Evolutionary conservation across 2,888 invertebrate genomes (phyloP).

Genomic region (Ceramica pisi): DNA sequence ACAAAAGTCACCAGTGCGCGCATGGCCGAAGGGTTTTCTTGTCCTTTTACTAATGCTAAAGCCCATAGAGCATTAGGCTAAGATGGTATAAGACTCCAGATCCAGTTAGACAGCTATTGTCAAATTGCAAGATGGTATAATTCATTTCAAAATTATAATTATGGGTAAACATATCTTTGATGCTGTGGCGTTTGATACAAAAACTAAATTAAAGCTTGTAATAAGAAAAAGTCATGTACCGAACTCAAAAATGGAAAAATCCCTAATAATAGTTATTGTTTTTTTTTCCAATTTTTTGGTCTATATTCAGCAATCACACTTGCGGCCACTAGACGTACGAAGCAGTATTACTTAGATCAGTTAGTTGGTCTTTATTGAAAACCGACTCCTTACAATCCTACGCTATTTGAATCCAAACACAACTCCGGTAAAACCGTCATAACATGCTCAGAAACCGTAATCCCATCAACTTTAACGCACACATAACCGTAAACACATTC

Average conservation of each 20-base stretch:
- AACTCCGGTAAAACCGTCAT: slow-evolving; percentile 23
- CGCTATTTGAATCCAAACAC: slow-evolving; percentile 8
- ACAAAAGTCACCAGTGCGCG: too few species aligned
- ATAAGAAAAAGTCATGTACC: too few species aligned
- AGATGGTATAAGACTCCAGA: not conserved
- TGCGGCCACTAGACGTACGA: not conserved
- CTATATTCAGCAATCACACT: too few species aligned
- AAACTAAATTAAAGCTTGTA: too few species aligned
- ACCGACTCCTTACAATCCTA: not conserved
- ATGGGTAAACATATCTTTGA: too few species aligned
- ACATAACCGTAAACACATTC: slow-evolving; percentile 46
- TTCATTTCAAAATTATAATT: too few species aligned
- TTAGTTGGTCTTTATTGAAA: not conserved
- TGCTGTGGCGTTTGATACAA: too few species aligned
- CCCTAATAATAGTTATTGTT: too few species aligned
- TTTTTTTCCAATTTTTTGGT: too few species aligned
- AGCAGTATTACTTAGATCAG: too few species aligned
- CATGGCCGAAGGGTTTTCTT: not conserved
- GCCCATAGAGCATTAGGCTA: too few species aligned
- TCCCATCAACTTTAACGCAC: slow-evolving; percentile 39
- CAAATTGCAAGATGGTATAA: not conserved
- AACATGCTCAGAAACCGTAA: slow-evolving; percentile 42
- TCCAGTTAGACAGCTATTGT: not conserved
- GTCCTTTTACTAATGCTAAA: too few species aligned
- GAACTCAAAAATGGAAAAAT: not conserved